phyloP scores from a whole-genome alignment of 2,888 invertebrate species.

The Quadroppia sp. region DNA sequence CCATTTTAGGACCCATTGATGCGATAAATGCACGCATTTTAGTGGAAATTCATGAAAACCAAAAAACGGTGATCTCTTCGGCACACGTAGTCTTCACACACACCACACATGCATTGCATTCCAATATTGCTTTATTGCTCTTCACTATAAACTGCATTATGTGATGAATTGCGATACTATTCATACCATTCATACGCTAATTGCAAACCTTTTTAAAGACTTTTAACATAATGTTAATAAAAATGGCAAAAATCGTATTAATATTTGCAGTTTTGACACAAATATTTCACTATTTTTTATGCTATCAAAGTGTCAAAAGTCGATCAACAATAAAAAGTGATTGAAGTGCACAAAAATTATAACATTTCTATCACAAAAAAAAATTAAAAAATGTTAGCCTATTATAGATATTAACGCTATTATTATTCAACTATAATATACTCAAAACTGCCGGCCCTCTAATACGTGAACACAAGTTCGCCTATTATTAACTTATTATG shows the following conservation, averaged over 20 bases:
- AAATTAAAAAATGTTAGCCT: neutral
- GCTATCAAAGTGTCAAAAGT: neutral
- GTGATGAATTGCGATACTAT: conserved; percentile 28
- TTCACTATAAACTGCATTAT: neutral
- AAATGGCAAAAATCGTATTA: conserved; percentile 18
- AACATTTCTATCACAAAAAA: neutral
- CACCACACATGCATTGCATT: too few relatives aligned
- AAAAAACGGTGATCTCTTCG: conserved; percentile 29
- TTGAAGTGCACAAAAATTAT: neutral
- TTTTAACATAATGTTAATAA: neutral
- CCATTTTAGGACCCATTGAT: neutral
- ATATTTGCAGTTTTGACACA: neutral
- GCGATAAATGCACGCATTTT: conserved; percentile 28
- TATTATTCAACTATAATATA: neutral
- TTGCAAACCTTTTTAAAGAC: conserved; percentile 1
- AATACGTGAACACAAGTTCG: neutral
- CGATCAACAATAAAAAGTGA: conserved; percentile 3
- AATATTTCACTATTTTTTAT: neutral
- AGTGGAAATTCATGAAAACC: conserved; percentile 39
- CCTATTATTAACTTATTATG: conserved; percentile 31
- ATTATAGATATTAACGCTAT: neutral
- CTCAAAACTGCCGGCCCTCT: too few relatives aligned
- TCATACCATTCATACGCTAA: conserved; percentile 12
- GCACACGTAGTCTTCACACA: conserved; percentile 32
- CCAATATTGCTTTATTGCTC: conserved; percentile 24